A percentile compares a stretch with the other conserved stretches of the same genome.
Conservation (phyloP, 2,113 vertebrate genomes). For the Chaenocephalus aceratus region DNA sequence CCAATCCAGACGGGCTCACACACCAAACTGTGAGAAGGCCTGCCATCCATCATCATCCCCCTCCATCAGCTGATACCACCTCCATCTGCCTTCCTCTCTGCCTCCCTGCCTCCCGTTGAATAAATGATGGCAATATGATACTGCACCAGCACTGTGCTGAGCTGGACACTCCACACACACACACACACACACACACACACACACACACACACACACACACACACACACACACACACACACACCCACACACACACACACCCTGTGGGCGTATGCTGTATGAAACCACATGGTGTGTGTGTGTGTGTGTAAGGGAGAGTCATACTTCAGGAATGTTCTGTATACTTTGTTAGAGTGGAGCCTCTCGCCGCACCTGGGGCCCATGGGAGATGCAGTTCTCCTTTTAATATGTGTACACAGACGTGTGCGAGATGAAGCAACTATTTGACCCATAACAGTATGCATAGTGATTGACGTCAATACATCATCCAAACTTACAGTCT, state of each 20-base stretch:
- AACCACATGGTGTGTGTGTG: slow-evolving; percentile 10
- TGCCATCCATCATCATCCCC: neutral
- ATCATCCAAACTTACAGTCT: too few relatives aligned
- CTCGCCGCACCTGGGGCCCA: slow-evolving; percentile 55
- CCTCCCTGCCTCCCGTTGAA: slow-evolving; percentile 47
- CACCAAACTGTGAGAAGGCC: neutral
- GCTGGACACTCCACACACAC: slow-evolving; percentile 21
- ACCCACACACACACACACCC: neutral
- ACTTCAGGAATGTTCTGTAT: slow-evolving; percentile 70
- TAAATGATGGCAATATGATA: slow-evolving; percentile 70
- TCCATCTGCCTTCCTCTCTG: neutral
- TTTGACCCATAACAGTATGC: neutral
- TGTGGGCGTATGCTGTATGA: slow-evolving; percentile 9
- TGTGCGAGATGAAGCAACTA: neutral
- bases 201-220: neutral
- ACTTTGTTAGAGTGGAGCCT: slow-evolving; percentile 38
- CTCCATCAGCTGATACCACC: neutral
- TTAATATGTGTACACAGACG: neutral
- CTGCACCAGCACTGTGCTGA: slow-evolving; percentile 32
- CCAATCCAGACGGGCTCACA: neutral
- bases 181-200: neutral
- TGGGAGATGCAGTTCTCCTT: slow-evolving; percentile 23
- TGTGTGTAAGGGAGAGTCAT: slow-evolving; percentile 42
- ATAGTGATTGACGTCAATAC: too few relatives aligned
- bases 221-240: slow-evolving; percentile 2